Evolutionary conservation across 2,888 invertebrate genomes (phyloP), one percentile per base, ranked within the genome.

Genomic region (Napeogenes inachia): DNA sequence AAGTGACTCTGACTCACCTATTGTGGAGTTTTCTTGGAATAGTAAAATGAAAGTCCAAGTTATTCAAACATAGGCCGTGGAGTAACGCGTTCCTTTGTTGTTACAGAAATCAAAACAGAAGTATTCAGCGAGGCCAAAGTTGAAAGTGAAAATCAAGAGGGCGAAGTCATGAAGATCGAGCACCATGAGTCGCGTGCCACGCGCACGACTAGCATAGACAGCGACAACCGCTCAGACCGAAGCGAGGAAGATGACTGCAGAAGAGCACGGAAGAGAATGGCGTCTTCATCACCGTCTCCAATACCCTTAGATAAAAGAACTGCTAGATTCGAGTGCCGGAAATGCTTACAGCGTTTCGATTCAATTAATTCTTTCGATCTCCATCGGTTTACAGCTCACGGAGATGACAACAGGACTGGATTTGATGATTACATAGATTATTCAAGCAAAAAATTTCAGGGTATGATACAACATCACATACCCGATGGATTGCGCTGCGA

Each of bases 341-440:
- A 92, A 59, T 97, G 97, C 80, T 92, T 94, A 62, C 92, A 94
- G 60, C 91, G 93, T 4, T 97, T 96, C 78, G 94, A 94, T 71
- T 95, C 94, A 54, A 92, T 94, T 68, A 93, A 94, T 63, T 92
- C 93, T 4, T 91, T 95, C 66, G 94, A 94, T 72, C 89, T 93
- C 46, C 96, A 96, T 80, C 92, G 93, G 54, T 92, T 92, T 74
- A 92, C 93, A 70, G 92, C 89, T 0, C 95, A 95, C 71, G 82
- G 85, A 8, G 89, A 89, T 69, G 92, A 92, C 66, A 86, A 91
- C 0, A 92, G 94, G 54, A 84, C 92, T 2, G 94, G 94, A 13
- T 95, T 94, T 79, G 92, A 93, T 70, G 95, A 96, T 2, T 95
- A 94, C 77, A 92, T 95, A n/a, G 96, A 96, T 76, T 97, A 96